Evolutionary conservation across 2,797 vertebrate genomes (phyloP), one percentile per base, ranked within the genome.

Genomic region (Falco naumanni): DNA sequence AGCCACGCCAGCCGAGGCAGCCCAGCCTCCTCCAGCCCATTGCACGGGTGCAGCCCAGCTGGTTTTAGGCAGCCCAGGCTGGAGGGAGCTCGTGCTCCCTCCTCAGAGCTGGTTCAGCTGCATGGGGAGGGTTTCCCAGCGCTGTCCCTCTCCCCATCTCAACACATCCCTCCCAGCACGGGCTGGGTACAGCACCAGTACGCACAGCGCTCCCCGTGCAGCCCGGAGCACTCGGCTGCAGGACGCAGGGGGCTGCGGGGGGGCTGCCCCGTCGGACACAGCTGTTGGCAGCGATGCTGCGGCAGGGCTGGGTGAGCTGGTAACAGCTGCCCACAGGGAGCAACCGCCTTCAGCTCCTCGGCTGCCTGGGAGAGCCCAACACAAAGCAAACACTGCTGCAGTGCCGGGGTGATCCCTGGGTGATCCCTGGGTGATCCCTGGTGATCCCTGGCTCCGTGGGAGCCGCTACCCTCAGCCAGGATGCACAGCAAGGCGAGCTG

Each of bases 261-360:
- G 21, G 59, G 57, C 33, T 3, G 17, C 34, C 10, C 6, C 22
- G 92, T 84, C 12, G 11, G 95, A 16, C 25, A 93, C 97, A 95
- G 97, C 96, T 96, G 96, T 87, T 87, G 93, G 92, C 91, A 90
- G 84, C 8, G 11, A 71, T 74, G 88, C 53, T 2, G 54, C 11
- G 4, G 69, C 8, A 22, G 41, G 64, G 21, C 34, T 16, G 17
- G 47, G 45, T 3, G 60, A 79, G 90, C 51, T 74, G 93, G 87
- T 64, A 96, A 96, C 94, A 95, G 97, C 96, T 97, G 96, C 86
- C 78, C 8, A 14, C 29, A 4, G 63, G 24, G 93, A 96, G 85
- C 4, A 31, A 63, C 87, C 3, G 59, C 79, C 45, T 63, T 19
- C 18, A 3, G 74, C 87, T 92, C 74, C 45, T 9, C 1, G 5